phyloP scores from a whole-genome alignment of 2,888 invertebrate species.

The Corbicula japonica region DNA sequence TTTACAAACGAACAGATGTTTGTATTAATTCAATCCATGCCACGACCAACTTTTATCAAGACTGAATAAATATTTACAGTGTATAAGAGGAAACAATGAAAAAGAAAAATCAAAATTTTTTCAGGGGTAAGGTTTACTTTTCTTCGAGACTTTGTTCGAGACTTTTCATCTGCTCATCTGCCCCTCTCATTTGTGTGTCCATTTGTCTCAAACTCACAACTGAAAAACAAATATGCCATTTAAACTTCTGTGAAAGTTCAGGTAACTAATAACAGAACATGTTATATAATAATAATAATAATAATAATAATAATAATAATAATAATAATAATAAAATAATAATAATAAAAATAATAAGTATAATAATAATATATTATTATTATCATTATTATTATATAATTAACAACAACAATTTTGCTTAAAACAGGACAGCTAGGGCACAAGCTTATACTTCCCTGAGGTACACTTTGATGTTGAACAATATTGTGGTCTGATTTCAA shows the following conservation, averaged over 20 bases:
- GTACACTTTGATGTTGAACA: no score
- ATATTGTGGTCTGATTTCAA: no score
- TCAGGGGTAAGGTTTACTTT: slow-evolving; percentile 78
- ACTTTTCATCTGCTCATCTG: slow-evolving; percentile 74
- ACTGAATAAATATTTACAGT: no score
- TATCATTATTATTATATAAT: neutral
- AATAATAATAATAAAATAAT: neutral
- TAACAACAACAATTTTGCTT: neutral
- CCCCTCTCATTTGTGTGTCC: slow-evolving; percentile 77
- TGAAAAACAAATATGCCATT: slow-evolving; percentile 61
- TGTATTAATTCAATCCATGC: no score
- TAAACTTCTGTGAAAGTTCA: no score
- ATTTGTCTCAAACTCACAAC: slow-evolving; percentile 81
- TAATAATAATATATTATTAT: neutral
- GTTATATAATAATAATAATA: neutral
- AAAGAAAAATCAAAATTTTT: no score
- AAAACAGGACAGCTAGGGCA: no score
- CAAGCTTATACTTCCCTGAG: no score
- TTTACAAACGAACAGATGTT: no score
- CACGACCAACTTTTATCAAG: no score
- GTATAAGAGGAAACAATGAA: no score
- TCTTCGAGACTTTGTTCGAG: slow-evolving; percentile 74
- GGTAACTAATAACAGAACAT: no score
- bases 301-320: neutral
- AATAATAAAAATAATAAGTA: neutral